phyloP scores from a whole-genome alignment of 2,113 vertebrate species.

The Tapirus terrestris region DNA sequence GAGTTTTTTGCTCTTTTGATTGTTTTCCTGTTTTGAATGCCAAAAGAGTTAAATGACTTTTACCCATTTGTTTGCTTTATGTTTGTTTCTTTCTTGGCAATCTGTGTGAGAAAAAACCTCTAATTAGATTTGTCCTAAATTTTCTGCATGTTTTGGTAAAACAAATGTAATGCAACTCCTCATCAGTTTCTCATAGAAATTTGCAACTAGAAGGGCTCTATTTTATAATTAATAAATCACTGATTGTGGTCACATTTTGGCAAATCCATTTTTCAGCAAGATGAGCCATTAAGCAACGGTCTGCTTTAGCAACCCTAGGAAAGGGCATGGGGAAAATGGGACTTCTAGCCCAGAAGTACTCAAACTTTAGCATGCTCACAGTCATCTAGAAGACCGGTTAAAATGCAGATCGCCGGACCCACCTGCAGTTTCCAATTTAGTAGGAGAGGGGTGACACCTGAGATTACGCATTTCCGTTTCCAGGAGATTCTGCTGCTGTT shows the following conservation, averaged over 20 bases:
- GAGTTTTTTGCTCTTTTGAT: background rate
- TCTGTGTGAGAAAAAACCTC: background rate
- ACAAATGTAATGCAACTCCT: background rate
- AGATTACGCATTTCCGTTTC: background rate
- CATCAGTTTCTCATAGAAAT: background rate
- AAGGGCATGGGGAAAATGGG: background rate
- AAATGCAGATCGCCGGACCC: background rate
- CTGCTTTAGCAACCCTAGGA: background rate
- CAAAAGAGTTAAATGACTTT: conserved; percentile 43
- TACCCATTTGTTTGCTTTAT: conserved; percentile 46
- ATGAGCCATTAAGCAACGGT: background rate
- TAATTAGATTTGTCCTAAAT: conserved; percentile 64
- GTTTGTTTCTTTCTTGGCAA: conserved; percentile 49
- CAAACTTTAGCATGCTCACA: background rate
- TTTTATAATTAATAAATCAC: background rate
- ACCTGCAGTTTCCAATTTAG: background rate
- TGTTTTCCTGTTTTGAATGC: conserved; percentile 27
- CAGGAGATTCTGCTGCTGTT: background rate
- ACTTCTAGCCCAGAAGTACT: background rate
- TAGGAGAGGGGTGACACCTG: background rate
- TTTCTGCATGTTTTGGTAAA: conserved; percentile 50
- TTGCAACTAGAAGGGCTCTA: background rate
- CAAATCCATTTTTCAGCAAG: background rate
- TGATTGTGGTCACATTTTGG: background rate
- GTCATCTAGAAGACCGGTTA: background rate